phyloP scores from a whole-genome alignment of 2,113 vertebrate species.

The Tapirus terrestris region DNA sequence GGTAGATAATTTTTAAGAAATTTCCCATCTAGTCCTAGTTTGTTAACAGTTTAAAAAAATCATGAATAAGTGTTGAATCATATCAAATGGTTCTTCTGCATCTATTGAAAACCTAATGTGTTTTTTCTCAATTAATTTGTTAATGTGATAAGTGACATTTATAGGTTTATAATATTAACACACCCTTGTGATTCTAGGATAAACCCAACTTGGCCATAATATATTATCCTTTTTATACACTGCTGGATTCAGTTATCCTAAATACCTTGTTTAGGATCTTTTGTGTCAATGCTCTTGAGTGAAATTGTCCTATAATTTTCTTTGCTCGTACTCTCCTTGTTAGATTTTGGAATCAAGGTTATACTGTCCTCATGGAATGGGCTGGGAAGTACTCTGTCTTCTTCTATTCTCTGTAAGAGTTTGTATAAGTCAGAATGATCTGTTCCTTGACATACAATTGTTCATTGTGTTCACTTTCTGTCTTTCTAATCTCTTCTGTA shows the following conservation, averaged over 20 bases:
- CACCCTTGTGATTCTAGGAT: not conserved
- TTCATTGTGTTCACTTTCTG: not conserved
- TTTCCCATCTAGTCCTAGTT: conserved; percentile 21
- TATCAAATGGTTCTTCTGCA: conserved; percentile 33
- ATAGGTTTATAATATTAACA: conserved; percentile 29
- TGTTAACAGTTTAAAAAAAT: conserved; percentile 1
- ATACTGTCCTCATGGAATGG: not conserved
- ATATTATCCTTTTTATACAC: not conserved
- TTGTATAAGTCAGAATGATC: not conserved
- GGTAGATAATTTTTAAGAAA: not conserved
- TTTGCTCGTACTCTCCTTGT: not conserved
- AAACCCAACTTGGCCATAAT: not conserved
- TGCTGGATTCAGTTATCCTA: not conserved
- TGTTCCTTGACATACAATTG: not conserved
- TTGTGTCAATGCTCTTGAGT: not conserved
- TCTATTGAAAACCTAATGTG: not conserved
- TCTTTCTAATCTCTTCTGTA: not conserved
- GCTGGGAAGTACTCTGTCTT: too few species aligned
- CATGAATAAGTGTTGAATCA: not conserved
- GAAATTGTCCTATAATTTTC: not conserved
- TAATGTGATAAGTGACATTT: not conserved
- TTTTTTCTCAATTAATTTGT: not conserved
- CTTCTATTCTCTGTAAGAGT: not conserved
- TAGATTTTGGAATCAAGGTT: not conserved
- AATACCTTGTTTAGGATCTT: not conserved